phyloP scores from a whole-genome alignment of 2,888 invertebrate genomes.

The Lamellibrachia satsuma region DNA sequence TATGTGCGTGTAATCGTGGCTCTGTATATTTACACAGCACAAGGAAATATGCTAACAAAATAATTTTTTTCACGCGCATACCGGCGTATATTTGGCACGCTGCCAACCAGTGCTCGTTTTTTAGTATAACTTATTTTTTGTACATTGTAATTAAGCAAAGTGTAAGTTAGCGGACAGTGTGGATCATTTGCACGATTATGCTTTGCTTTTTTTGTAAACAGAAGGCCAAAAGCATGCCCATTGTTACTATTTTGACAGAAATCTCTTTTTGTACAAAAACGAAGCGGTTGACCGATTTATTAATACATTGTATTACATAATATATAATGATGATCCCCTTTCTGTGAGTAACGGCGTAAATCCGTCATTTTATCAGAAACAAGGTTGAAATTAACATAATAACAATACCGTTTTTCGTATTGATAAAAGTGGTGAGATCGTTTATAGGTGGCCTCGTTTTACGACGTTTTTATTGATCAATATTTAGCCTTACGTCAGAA shows the following conservation, averaged over 20 bases:
- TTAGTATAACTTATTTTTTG: neutral
- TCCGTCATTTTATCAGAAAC: neutral
- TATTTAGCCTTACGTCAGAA: neutral
- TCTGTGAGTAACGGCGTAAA: neutral
- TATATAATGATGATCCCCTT: neutral
- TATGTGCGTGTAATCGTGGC: neutral
- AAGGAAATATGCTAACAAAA: conserved; percentile 3
- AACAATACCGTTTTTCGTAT: neutral
- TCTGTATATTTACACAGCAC: neutral
- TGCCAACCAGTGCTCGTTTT: conserved; percentile 11
- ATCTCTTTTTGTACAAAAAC: neutral
- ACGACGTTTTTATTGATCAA: too few species aligned
- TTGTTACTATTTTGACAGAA: neutral
- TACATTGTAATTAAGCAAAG: neutral
- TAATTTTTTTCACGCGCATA: neutral
- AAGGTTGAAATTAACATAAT: neutral
- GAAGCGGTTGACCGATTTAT: neutral
- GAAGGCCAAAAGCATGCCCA: neutral
- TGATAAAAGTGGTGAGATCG: neutral
- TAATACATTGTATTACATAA: neutral
- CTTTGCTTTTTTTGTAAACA: neutral
- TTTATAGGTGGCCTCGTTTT: too few species aligned
- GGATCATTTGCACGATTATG: neutral
- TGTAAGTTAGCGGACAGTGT: neutral
- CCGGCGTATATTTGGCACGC: conserved; percentile 5